Conservation (phyloP, 2,888 invertebrate genomes). For the Saturnia pavonia region DNA sequence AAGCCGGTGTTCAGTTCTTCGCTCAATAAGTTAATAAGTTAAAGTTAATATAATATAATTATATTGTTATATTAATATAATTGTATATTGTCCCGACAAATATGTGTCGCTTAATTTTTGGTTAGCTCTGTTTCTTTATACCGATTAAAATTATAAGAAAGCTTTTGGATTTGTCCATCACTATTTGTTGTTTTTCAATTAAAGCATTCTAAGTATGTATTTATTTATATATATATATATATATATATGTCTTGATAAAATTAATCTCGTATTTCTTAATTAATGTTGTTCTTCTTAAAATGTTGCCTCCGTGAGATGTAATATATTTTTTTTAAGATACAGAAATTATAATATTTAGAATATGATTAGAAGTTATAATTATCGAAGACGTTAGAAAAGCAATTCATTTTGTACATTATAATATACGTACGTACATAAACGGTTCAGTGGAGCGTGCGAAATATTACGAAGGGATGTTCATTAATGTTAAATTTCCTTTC, state of each 20-base stretch:
- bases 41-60: background rate
- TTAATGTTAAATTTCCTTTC: slow-evolving; percentile 48
- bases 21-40: no score
- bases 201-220: background rate
- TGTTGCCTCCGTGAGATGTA: background rate
- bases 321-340: slow-evolving; percentile 6
- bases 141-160: background rate
- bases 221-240: no score
- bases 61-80: background rate
- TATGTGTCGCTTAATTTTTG: background rate
- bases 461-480: slow-evolving; percentile 42
- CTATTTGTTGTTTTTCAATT: slow-evolving; percentile 1
- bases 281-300: background rate
- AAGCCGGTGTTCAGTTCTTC: background rate
- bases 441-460: slow-evolving; percentile 31
- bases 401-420: slow-evolving; percentile 37
- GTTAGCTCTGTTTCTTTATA: background rate
- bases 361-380: slow-evolving; percentile 21
- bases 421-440: slow-evolving; percentile 30
- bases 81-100: background rate
- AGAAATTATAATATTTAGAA: background rate
- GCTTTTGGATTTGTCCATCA: background rate
- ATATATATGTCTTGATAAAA: no score
- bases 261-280: background rate
- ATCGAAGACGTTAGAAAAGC: slow-evolving; percentile 27